phyloP scores from a whole-genome alignment of 2,113 vertebrate genomes.

The Eonycteris spelaea region DNA sequence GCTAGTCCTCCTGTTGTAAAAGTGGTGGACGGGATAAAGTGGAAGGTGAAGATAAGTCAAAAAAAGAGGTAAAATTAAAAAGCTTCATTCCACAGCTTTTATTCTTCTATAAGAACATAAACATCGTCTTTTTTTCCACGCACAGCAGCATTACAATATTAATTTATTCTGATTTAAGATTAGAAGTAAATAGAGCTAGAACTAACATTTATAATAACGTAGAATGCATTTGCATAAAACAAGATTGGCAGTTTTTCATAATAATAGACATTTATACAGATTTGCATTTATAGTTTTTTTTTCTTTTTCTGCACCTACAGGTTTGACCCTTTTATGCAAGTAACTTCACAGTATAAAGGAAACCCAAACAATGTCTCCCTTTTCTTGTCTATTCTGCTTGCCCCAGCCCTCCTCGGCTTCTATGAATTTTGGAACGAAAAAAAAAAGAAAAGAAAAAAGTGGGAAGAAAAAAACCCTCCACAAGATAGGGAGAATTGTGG shows the following conservation, averaged over 20 bases:
- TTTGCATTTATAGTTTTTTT: conserved; percentile 85
- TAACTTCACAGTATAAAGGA: conserved; percentile 89
- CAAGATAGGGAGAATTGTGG: conserved; percentile 69
- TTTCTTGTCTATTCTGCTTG: conserved; percentile 75
- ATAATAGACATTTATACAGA: conserved; percentile 91
- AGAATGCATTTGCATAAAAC: conserved; percentile 87
- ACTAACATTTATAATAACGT: conserved; percentile 88
- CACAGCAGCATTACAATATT: conserved; percentile 90
- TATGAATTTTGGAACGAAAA: conserved; percentile 77
- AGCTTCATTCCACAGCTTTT: conserved; percentile 85
- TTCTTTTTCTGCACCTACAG: conserved; percentile 79
- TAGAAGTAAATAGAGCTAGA: conserved; percentile 86
- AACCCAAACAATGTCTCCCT: conserved; percentile 77
- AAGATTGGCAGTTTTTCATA: conserved; percentile 85
- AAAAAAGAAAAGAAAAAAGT: conserved; percentile 34
- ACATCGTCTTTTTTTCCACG: conserved; percentile 85
- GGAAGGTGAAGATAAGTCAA: conserved; percentile 86
- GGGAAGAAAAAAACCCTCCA: not conserved
- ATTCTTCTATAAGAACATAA: conserved; percentile 89
- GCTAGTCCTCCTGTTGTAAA: conserved; percentile 89
- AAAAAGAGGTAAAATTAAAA: conserved; percentile 85
- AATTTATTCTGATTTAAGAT: conserved; percentile 87
- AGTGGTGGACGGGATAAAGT: conserved; percentile 86
- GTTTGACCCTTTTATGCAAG: conserved; percentile 83
- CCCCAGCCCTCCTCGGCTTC: conserved; percentile 75